Evolutionary conservation across 2,113 vertebrate genomes (phyloP).

Genomic region (Megaptera novaeangliae): DNA sequence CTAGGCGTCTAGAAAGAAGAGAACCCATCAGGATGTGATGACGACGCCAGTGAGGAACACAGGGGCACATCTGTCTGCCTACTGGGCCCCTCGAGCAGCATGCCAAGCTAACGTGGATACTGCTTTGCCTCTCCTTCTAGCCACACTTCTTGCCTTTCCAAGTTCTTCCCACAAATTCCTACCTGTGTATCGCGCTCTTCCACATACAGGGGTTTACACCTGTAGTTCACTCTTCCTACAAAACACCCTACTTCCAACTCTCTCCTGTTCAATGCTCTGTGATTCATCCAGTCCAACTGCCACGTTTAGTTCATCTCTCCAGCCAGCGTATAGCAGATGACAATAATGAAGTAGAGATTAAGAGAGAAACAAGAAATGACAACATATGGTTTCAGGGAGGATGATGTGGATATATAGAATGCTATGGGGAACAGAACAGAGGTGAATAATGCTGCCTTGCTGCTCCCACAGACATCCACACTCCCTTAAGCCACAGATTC

Average conservation of each 20-base stretch:
- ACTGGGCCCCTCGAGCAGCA: fast-evolving
- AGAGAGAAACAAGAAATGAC: neutral
- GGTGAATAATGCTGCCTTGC: neutral
- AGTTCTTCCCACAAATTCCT: neutral
- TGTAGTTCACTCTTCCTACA: neutral
- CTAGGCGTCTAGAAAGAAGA: neutral
- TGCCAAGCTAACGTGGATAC: neutral
- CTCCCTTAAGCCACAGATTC: neutral
- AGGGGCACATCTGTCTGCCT: neutral
- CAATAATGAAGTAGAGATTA: neutral
- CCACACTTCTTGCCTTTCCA: neutral
- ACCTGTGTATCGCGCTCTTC: neutral
- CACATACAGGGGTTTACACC: neutral
- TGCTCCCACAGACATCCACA: neutral
- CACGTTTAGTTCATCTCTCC: neutral
- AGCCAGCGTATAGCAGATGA: neutral
- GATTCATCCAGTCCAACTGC: neutral
- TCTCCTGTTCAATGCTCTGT: neutral
- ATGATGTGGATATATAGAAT: neutral
- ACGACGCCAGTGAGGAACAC: fast-evolving
- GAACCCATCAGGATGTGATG: neutral
- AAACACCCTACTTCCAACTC: neutral
- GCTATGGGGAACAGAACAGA: neutral
- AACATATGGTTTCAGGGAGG: fast-evolving
- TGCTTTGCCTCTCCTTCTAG: neutral